Evolutionary conservation across 2,888 invertebrate genomes (phyloP).

Genomic region (Ceriagrion tenellum): DNA sequence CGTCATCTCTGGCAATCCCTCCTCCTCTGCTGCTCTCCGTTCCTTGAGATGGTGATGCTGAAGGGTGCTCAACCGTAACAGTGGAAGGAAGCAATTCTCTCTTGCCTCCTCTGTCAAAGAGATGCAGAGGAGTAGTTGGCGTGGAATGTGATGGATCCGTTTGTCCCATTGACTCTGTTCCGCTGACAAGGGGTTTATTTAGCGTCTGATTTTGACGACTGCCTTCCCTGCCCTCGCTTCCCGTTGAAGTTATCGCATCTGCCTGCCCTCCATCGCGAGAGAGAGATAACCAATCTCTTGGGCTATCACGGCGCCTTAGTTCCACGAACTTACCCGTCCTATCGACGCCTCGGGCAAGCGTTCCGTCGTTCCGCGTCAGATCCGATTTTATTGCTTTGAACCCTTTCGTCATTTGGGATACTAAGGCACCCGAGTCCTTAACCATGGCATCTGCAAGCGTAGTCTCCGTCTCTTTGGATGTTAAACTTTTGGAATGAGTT

Average conservation of each 20-base stretch:
- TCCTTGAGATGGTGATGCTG: neutral
- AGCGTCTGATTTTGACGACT: neutral
- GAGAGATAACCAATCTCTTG: neutral
- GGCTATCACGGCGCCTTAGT: neutral
- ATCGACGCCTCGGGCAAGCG: neutral
- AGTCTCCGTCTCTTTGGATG: neutral
- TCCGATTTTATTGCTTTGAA: conserved; percentile 11
- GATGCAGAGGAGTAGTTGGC: conserved; percentile 6
- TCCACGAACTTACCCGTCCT: neutral
- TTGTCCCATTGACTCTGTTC: neutral
- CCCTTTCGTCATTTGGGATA: neutral
- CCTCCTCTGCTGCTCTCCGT: neutral
- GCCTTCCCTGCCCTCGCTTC: neutral
- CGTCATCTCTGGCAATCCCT: neutral
- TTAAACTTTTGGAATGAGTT: neutral
- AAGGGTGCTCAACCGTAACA: neutral
- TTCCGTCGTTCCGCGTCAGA: neutral
- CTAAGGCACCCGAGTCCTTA: neutral
- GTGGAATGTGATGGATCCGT: conserved; percentile 3
- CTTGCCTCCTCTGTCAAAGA: neutral
- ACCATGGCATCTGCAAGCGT: neutral
- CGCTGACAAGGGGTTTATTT: neutral
- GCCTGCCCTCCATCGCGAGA: neutral
- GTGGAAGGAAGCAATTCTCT: neutral
- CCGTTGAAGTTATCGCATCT: neutral